A percentile compares a stretch with the other conserved stretches of the same genome.
phyloP scores from a whole-genome alignment of 2,797 vertebrate genomes.

The Tenualosa ilisha region DNA sequence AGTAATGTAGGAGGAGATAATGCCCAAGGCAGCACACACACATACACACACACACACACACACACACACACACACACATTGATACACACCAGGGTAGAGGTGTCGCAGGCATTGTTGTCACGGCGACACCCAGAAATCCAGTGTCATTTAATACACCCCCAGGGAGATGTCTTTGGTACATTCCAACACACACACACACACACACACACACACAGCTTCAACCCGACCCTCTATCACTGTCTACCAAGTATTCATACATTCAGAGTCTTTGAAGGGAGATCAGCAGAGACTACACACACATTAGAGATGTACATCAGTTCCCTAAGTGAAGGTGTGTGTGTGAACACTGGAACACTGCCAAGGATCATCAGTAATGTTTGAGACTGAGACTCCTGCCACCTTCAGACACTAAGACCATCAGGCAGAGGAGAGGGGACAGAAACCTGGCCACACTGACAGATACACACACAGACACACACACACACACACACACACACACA shows the following conservation, averaged over 20 bases:
- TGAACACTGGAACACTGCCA: background rate
- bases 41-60: constrained; percentile 21
- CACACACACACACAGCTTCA: background rate
- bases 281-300: background rate
- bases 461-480: background rate
- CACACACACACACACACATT: constrained; percentile 12
- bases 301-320: background rate
- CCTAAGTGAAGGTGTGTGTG: background rate
- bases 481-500: background rate
- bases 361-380: background rate
- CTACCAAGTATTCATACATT: background rate
- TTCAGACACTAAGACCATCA: background rate
- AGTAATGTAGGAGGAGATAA: background rate
- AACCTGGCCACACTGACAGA: background rate
- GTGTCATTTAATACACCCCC: background rate
- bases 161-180: background rate
- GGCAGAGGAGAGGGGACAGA: background rate
- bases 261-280: background rate
- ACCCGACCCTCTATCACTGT: background rate
- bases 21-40: constrained; percentile 15
- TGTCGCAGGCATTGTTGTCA: background rate
- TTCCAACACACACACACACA: background rate
- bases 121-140: constrained; percentile 11
- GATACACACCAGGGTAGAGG: constrained; percentile 4
- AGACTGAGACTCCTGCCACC: background rate